These are phyloP conservation scores for Sepioteuthis lessoniana DNA, from an alignment of 2,888 invertebrate genomes.

Conservation along the genomic window DNA sequence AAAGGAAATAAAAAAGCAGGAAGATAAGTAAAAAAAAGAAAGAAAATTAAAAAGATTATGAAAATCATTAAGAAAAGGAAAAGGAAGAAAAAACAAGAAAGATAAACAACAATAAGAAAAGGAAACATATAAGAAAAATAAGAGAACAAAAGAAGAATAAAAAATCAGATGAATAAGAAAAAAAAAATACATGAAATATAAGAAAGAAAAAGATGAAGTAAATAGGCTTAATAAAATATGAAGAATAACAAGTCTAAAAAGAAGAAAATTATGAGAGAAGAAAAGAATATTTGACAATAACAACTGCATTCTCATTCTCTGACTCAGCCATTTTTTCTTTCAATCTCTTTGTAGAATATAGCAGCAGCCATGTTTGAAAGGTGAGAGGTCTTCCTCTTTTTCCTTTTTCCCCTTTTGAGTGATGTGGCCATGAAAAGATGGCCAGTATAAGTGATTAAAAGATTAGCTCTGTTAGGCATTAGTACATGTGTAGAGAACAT, in stretches of 20 bases:
- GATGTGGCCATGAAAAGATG: neutral
- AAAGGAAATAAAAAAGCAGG: neutral
- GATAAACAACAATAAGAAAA: neutral
- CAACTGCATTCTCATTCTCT: conserved; percentile 11
- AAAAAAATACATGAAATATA: too few species aligned
- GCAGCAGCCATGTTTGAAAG: neutral
- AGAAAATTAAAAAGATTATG: neutral
- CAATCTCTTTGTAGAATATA: neutral
- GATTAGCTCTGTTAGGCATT: conserved; percentile 12
- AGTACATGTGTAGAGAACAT: neutral
- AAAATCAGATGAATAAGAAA: neutral
- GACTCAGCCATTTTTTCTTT: neutral
- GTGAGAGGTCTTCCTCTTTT: neutral
- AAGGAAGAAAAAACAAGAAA: neutral
- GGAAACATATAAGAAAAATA: neutral
- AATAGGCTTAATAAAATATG: neutral
- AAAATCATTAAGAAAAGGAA: neutral
- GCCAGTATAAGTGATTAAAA: conserved; percentile 1
- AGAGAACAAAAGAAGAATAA: neutral
- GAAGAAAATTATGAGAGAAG: neutral
- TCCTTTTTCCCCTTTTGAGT: neutral
- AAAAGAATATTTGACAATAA: neutral
- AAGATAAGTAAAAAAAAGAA: too few species aligned
- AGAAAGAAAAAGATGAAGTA: neutral
- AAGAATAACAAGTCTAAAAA: neutral